Percentiles rank a stretch among this genome's conserved stretches.
Conservation (phyloP, 2,797 vertebrate genomes). For the Gadopsis marmoratus region DNA sequence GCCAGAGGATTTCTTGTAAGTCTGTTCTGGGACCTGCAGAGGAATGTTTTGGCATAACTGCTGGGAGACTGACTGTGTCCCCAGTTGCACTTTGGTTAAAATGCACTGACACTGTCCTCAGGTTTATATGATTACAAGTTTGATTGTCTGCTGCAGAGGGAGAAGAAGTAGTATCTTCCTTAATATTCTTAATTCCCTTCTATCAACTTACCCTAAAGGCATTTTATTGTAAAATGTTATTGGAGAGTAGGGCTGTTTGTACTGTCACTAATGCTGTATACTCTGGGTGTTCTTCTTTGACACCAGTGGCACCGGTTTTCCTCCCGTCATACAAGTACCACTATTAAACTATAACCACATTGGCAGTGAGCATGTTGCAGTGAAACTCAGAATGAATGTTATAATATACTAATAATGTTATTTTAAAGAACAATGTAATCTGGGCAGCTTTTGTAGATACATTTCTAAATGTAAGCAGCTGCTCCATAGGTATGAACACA, state of each 20-base stretch:
- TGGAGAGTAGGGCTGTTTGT: not conserved
- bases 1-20: constrained; percentile 47
- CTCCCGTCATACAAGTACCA: not conserved
- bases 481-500: not conserved
- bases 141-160: constrained; percentile 1
- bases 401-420: not conserved
- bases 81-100: constrained; percentile 3
- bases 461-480: not conserved
- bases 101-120: not conserved
- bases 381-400: not conserved
- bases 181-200: constrained; percentile 2
- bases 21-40: constrained; percentile 27
- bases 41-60: constrained; percentile 36
- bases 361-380: not conserved
- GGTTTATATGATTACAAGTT: constrained; percentile 11
- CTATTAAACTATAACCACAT: not conserved
- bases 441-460: not conserved
- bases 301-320: not conserved
- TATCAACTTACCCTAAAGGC: not conserved
- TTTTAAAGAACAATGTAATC: not conserved
- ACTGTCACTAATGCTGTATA: not conserved
- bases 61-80: not conserved
- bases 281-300: not conserved
- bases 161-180: not conserved
- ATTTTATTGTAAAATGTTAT: not conserved